Evolutionary conservation across 2,888 invertebrate genomes (phyloP), one percentile per base, ranked within the genome.

Genomic region (Leistus spinibarbis): DNA sequence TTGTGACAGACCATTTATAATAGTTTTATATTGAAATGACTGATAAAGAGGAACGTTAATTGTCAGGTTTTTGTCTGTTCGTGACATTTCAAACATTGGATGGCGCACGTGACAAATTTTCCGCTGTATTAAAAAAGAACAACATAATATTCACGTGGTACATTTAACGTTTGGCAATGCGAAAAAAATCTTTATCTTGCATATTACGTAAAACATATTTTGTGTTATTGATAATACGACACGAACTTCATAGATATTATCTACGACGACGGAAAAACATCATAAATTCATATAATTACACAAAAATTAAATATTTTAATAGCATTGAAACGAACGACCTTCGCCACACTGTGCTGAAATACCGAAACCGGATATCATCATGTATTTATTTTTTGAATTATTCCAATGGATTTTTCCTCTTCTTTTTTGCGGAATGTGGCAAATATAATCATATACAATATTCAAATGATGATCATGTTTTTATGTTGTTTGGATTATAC

Each of bases 131-230:
- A n/a, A n/a, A n/a, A n/a, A n/a, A n/a, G 40, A 40, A 40, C 4
- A 40, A 40, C 40, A 40, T 40, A 13, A 5, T 10, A 40, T 40
- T 0, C 40, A 40, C 13, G 40, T 40, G 40, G 10, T n/a, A n/a
- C n/a, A n/a, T n/a, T n/a, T n/a, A n/a, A n/a, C n/a, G n/a, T n/a
- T n/a, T 40, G 40, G 40, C 10, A 40, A 40, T 40, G 40, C 13
- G 40, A 40, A 40, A 40, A 40, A 40, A 40, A 40, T 40, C 40
- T 40, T 40, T 2, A 3, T 40, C 7, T 40, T 40, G 13, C 40
- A 40, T 10, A 23, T 71, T 71, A 71, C 27, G 64, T 71, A 71
- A 70, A 69, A 13, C 53, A 54, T 56, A 54, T 64, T 40, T 64
- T 22, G 54, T 40, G 16, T 64, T 66, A 40, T 16, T 17, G 62